These are phyloP conservation scores for Hanleya hanleyi DNA, from an alignment of 2,888 invertebrate genomes.

Conservation along the genomic window DNA sequence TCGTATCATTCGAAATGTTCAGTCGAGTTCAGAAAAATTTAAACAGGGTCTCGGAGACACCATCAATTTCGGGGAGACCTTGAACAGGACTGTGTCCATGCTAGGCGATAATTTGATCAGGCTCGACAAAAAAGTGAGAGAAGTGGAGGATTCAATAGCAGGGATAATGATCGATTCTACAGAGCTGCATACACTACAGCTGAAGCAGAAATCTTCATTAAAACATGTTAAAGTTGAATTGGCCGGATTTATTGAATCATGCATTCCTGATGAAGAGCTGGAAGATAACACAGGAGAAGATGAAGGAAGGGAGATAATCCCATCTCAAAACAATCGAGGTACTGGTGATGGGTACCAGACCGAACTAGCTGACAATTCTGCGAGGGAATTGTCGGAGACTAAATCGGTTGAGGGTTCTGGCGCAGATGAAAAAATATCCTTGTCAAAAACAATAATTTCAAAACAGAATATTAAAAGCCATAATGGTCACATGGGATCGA, in stretches of 20 bases:
- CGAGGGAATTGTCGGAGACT: neutral
- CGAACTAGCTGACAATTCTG: neutral
- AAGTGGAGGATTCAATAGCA: neutral
- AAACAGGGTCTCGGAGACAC: neutral
- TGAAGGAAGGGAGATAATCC: neutral
- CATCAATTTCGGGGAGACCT: too few relatives aligned
- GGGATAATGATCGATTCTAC: neutral
- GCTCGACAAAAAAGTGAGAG: neutral
- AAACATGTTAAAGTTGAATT: slow-evolving; percentile 7
- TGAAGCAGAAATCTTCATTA: neutral
- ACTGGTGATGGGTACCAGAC: neutral
- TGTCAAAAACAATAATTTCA: neutral
- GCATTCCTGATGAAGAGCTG: neutral
- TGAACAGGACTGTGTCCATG: neutral
- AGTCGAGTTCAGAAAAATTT: neutral
- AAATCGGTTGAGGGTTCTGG: neutral
- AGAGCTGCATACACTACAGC: neutral
- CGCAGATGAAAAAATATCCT: neutral
- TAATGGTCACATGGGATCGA: neutral
- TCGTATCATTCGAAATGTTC: neutral
- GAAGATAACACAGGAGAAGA: neutral
- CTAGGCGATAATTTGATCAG: neutral
- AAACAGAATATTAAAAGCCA: neutral
- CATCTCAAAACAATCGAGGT: neutral
- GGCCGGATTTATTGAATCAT: neutral